Base-by-base conservation (phyloP, 2,113 vertebrate species). In the Mobula birostris region DNA sequence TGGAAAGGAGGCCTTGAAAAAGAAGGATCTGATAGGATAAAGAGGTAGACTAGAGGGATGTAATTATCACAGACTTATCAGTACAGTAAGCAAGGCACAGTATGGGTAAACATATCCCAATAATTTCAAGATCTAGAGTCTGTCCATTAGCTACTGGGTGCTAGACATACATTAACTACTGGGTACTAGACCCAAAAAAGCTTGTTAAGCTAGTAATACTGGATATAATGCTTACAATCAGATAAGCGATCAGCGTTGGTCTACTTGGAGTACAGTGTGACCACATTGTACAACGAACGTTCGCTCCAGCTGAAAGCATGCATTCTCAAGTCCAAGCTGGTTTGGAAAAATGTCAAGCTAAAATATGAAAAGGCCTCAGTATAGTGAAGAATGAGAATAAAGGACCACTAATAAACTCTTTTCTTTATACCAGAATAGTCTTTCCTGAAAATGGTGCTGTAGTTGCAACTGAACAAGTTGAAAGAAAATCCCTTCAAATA, bases 271-370 rank as follows among this genome's bases (percentile, higher is more conserved):
- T 90, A 17, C 85, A 66, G 63, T 63, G 29, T n/a, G n/a, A 90
- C 61, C 85, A 90, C 85, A 15, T 90, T 32, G 27, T 90, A 68
- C 85, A 90, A 58, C 48, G 82, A 58, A 68, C 85, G n/a, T 90
- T n/a, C 14, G n/a, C n/a, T 36, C 15, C 32, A 29, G 29, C 85
- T 88, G 85, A 90, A 90, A 90, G 85, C 29, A 90, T 32, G 61
- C 63, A 90, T 90, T 90, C 85, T 90, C 85, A 32, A n/a, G 61
- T 7, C 58, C n/a, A 66, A n/a, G 61, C 61, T n/a, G 61, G 29
- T 90, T 90, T 90, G 85, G 85, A 90, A 90, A 90, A 90, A n/a
- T 90, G 85, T 90, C 85, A 90, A 90, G 85, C 29, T 36, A 66
- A 90, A 90, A 90, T 90, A 90, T 90, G 61, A 90, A 68, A 90